Percentiles rank a stretch among this genome's conserved stretches.
phyloP scores from a whole-genome alignment of 2,797 vertebrate genomes.

The Pristis pectinata region DNA sequence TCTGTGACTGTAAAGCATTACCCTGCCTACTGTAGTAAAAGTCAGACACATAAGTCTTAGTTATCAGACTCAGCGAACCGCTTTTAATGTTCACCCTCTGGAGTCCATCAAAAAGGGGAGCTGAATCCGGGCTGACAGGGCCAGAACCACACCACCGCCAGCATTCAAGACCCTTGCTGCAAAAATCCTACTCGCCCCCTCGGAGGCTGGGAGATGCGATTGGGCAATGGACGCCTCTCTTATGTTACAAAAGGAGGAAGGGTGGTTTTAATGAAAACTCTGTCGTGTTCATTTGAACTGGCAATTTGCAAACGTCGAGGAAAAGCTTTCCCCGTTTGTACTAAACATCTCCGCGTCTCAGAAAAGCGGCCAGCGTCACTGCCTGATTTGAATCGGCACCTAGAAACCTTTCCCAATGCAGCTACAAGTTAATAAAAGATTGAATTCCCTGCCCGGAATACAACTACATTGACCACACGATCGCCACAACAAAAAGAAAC shows the following conservation, averaged over 20 bases:
- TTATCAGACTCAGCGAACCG: slow-evolving; percentile 21
- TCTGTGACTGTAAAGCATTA: too few relatives aligned
- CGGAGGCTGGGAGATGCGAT: neutral
- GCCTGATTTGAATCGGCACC: neutral
- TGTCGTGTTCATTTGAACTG: neutral
- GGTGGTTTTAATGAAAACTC: neutral
- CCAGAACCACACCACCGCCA: neutral
- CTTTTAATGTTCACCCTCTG: neutral
- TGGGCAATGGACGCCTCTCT: neutral
- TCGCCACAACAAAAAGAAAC: neutral
- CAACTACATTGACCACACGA: neutral
- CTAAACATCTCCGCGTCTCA: neutral
- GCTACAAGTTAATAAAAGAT: neutral
- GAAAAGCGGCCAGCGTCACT: neutral
- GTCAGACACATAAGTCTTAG: too few relatives aligned
- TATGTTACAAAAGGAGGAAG: neutral
- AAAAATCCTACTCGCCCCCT: neutral
- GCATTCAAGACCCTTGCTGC: neutral
- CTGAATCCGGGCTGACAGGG: neutral
- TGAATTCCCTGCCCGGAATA: neutral
- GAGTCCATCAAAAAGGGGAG: neutral
- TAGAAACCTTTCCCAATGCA: neutral
- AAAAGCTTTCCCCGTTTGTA: too few relatives aligned
- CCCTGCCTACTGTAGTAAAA: neutral
- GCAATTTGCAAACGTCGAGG: neutral